Evolutionary conservation across 2,888 invertebrate species (phyloP).

Genomic region (Troides oblongomaculatus): DNA sequence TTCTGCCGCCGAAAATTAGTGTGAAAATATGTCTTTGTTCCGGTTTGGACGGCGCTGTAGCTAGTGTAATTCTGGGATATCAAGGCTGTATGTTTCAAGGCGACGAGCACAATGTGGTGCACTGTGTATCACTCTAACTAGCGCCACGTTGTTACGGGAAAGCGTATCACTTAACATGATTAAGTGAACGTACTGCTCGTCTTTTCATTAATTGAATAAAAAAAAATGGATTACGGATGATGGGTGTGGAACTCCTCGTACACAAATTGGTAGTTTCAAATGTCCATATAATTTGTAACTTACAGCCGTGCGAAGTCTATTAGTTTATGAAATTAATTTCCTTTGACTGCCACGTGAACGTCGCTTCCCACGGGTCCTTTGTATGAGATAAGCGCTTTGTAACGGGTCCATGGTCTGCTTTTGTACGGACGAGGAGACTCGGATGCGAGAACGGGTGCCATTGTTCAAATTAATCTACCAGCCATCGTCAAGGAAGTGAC

Average conservation of each 20-base stretch:
- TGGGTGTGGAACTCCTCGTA: not conserved
- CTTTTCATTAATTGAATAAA: too few relatives aligned
- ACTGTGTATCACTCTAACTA: too few relatives aligned
- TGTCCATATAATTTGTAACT: not conserved
- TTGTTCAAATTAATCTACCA: constrained; percentile 26
- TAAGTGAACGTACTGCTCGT: too few relatives aligned
- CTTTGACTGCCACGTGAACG: constrained; percentile 21
- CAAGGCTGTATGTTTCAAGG: too few relatives aligned
- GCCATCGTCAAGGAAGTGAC: constrained; percentile 6
- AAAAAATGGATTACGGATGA: too few relatives aligned
- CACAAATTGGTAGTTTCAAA: not conserved
- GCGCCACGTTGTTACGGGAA: too few relatives aligned
- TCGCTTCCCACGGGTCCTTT: constrained; percentile 19
- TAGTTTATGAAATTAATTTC: constrained; percentile 26
- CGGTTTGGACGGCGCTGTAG: too few relatives aligned
- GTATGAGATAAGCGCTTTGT: constrained; percentile 29
- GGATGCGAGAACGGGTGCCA: constrained; percentile 19
- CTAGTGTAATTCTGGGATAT: too few relatives aligned
- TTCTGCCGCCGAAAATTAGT: too few relatives aligned
- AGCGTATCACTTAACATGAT: too few relatives aligned
- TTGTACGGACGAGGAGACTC: constrained; percentile 17
- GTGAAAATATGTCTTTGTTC: too few relatives aligned
- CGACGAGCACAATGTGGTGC: too few relatives aligned
- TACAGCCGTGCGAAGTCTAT: constrained; percentile 11
- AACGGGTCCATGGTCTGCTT: constrained; percentile 23